phyloP scores from a whole-genome alignment of 2,797 vertebrate species.

The Selene dorsalis region DNA sequence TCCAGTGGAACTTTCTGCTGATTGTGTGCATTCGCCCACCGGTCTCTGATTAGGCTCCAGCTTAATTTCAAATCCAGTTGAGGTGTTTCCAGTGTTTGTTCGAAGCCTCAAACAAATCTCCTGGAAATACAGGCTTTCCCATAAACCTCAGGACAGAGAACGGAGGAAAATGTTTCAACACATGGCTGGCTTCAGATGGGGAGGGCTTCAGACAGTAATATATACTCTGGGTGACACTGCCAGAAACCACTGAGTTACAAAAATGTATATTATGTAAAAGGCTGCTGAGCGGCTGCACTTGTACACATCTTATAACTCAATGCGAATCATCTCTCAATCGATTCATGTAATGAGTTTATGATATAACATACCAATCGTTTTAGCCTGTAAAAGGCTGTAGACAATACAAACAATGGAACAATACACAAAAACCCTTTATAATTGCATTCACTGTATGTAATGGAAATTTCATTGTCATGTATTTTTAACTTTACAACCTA shows the following conservation, averaged over 20 bases:
- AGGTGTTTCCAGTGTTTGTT: slow-evolving; percentile 77
- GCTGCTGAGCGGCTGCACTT: not conserved
- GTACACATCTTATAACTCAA: not conserved
- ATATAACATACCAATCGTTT: not conserved
- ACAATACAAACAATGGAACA: not conserved
- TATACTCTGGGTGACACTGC: slow-evolving; percentile 41
- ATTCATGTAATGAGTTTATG: slow-evolving; percentile 3
- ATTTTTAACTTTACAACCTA: not conserved
- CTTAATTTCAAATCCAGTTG: slow-evolving; percentile 75
- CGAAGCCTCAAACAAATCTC: slow-evolving; percentile 74
- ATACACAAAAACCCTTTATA: not conserved
- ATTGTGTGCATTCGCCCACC: slow-evolving; percentile 63
- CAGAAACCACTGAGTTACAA: slow-evolving; percentile 60
- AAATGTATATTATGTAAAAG: slow-evolving; percentile 45
- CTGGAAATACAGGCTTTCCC: slow-evolving; percentile 71
- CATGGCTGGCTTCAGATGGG: slow-evolving; percentile 51
- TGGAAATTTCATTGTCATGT: not conserved
- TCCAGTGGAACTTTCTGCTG: slow-evolving; percentile 69
- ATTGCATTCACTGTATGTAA: not conserved
- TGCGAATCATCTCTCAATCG: not conserved
- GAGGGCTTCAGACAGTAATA: slow-evolving; percentile 49
- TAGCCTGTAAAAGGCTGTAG: not conserved
- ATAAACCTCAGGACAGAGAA: slow-evolving; percentile 65
- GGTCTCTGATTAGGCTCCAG: slow-evolving; percentile 66
- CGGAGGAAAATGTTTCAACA: slow-evolving; percentile 68